Base-by-base conservation (phyloP, 2,113 vertebrate genomes). In the Glaucidium brasilianum region DNA sequence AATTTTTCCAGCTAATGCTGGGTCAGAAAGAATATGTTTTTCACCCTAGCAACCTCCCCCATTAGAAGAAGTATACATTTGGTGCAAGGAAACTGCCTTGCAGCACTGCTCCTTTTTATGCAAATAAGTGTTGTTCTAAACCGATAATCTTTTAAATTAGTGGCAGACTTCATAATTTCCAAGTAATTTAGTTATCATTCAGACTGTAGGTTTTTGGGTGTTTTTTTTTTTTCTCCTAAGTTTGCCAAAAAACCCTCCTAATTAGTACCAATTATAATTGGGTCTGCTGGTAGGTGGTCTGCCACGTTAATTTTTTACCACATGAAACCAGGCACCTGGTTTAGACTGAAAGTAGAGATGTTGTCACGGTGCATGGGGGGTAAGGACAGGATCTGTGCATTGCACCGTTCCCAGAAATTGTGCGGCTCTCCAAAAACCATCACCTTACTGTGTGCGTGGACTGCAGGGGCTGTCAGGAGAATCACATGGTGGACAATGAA, bases 21-120 rank as follows among this genome's bases (percentile, higher is more conserved):
- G 47, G 59, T 83, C 88, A 96, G 84, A 93, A 97, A 73, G 78
- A 94, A 63, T 37, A 55, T 5, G 15, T 75, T 97, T 97, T 97
- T 91, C 85, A 94, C 88, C 89, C 74, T 62, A 56, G 37, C 4
- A 59, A 4, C 8, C 35, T 60, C 5, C 27, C 7, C 5, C 25
- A 12, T 52, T 56, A 59, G 68, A 73, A 68, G n/a, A 58, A n/a
- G 23, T 18, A 3, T 2, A 1, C 19, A 22, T 56, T 71, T 49
- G 1, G 2, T 25, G 25, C 8, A 66, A 84, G 27, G 56, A 92
- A 69, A 59, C 18, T 16, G 7, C 18, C 71, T 76, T 45, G 21
- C 25, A 84, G 9, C n/a, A 27, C 10, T 2, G 0, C 12, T 55
- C 18, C 37, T 82, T 90, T 80, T 45, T 23, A 47, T 29, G 22